Conservation (phyloP, 2,888 invertebrate species). For the Caenorhabditis panamensis region DNA sequence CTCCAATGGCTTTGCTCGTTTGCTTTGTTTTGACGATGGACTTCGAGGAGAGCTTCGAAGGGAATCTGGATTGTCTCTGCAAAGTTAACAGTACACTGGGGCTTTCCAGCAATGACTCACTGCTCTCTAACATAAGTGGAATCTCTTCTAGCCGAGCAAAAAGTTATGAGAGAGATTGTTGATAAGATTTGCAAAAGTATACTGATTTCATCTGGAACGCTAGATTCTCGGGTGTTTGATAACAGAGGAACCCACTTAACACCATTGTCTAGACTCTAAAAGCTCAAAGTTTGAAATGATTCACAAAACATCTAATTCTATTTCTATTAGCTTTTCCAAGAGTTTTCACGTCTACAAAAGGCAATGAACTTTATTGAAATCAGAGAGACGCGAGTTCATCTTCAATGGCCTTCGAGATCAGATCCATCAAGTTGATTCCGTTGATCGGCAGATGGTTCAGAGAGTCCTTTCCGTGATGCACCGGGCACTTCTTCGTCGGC, state of each 20-base stretch:
- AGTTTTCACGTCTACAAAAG: neutral
- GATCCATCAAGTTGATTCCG: slow-evolving; percentile 51
- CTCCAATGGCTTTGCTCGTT: slow-evolving; percentile 25
- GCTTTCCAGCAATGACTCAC: neutral
- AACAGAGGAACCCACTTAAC: slow-evolving; percentile 3
- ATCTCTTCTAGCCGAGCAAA: slow-evolving; percentile 20
- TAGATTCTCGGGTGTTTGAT: neutral
- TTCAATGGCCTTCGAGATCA: slow-evolving; percentile 46
- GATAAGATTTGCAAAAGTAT: slow-evolving; percentile 5
- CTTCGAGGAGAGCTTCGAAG: neutral
- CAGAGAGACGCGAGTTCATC: slow-evolving; percentile 33
- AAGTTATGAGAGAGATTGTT: neutral
- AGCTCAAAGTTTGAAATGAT: neutral
- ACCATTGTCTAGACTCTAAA: neutral
- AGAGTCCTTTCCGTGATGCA: slow-evolving; percentile 37
- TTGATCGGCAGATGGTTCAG: slow-evolving; percentile 47
- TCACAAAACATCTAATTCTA: too few species aligned
- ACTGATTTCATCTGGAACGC: slow-evolving; percentile 2
- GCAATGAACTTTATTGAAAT: slow-evolving; percentile 16
- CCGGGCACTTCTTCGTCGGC: slow-evolving; percentile 15
- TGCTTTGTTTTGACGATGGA: slow-evolving; percentile 2
- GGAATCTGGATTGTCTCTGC: neutral
- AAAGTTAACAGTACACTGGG: neutral
- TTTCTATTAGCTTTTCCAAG: too few species aligned
- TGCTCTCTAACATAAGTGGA: slow-evolving; percentile 11